Percentiles rank a stretch among this genome's conserved stretches.
Evolutionary conservation across 2,888 invertebrate genomes (phyloP).

Genomic region (Lacanobia wlatinum): DNA sequence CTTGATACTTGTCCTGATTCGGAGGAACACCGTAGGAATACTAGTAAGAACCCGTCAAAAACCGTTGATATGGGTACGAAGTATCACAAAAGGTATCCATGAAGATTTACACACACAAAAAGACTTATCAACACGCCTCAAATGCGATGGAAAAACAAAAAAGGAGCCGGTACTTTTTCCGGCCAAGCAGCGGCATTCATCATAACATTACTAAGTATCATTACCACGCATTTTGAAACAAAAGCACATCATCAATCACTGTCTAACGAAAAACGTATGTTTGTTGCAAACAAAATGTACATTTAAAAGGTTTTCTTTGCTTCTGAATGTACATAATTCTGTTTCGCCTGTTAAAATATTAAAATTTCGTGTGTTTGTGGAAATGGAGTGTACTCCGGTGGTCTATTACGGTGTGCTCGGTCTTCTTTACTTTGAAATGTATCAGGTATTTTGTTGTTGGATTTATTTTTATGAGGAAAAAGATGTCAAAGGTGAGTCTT

Average conservation of each 20-base stretch:
- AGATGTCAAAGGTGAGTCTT: background rate
- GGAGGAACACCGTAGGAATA: background rate
- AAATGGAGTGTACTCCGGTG: conserved; percentile 46
- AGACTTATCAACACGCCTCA: background rate
- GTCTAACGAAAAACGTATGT: conserved; percentile 71
- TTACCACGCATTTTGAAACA: conserved; percentile 76
- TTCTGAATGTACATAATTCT: conserved; percentile 47
- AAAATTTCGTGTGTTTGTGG: conserved; percentile 37
- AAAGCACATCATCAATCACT: conserved; percentile 79
- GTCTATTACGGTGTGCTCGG: conserved; percentile 41
- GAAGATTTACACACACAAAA: conserved; percentile 3
- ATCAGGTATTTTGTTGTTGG: conserved; percentile 10
- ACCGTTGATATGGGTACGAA: background rate
- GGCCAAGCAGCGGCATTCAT: conserved; percentile 69
- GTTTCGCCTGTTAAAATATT: conserved; percentile 56
- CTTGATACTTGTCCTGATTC: background rate
- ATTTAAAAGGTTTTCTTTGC: conserved; percentile 68
- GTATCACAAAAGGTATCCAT: background rate
- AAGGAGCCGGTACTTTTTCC: conserved; percentile 27
- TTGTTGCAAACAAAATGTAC: conserved; percentile 60
- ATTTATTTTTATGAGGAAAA: conserved; percentile 1
- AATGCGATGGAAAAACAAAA: conserved; percentile 20
- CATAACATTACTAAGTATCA: conserved; percentile 79
- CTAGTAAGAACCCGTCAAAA: background rate
- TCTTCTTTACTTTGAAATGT: conserved; percentile 38